phyloP scores from a whole-genome alignment of 2,888 invertebrate species.

The Lycia hirtaria region DNA sequence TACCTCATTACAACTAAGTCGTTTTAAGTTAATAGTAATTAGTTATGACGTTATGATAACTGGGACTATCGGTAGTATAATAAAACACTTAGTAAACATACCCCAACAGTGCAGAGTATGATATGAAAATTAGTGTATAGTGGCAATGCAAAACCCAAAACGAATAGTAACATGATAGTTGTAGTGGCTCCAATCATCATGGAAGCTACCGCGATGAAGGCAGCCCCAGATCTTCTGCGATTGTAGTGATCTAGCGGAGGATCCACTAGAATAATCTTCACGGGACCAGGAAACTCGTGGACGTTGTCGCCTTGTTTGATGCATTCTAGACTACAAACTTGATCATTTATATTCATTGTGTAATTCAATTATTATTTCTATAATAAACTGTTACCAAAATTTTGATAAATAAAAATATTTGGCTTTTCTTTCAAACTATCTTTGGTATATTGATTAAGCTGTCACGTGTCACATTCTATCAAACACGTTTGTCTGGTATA shows the following conservation, averaged over 20 bases:
- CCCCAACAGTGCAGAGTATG: slow-evolving; percentile 60
- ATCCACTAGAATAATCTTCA: slow-evolving; percentile 67
- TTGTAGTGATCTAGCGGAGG: slow-evolving; percentile 46
- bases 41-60: too few relatives aligned
- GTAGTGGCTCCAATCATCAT: slow-evolving; percentile 54
- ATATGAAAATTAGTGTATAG: slow-evolving; percentile 52
- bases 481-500: too few relatives aligned
- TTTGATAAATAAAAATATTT: too few relatives aligned
- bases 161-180: slow-evolving; percentile 51
- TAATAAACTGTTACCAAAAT: too few relatives aligned
- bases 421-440: too few relatives aligned
- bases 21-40: too few relatives aligned
- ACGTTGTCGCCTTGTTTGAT: slow-evolving; percentile 38
- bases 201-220: slow-evolving; percentile 50
- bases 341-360: slow-evolving; percentile 17
- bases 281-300: slow-evolving; percentile 63
- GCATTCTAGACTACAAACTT: slow-evolving; percentile 58
- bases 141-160: slow-evolving; percentile 45
- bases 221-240: slow-evolving; percentile 48
- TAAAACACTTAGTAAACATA: slow-evolving; percentile 43
- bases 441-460: too few relatives aligned
- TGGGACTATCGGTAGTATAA: too few relatives aligned
- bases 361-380: too few relatives aligned
- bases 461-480: too few relatives aligned
- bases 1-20: too few relatives aligned